A percentile compares a stretch with the other conserved stretches of the same genome.
Conservation (phyloP, 2,797 vertebrate genomes). For the Ceryle rudis region DNA sequence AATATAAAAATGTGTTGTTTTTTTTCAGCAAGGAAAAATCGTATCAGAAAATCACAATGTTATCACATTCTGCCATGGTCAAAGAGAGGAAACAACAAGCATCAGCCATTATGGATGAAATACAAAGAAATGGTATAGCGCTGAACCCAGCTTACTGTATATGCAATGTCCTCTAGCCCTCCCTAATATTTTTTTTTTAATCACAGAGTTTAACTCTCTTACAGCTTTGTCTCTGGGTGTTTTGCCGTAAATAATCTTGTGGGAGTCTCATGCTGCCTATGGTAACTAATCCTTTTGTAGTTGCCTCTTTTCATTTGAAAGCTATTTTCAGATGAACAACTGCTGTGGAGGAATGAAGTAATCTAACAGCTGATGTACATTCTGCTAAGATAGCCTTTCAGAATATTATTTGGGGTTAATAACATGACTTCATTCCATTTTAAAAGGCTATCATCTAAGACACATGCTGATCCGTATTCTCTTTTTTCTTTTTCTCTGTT, state of each 20-base stretch:
- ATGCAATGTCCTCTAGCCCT: slow-evolving; percentile 34
- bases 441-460: slow-evolving; percentile 15
- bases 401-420: slow-evolving; percentile 80
- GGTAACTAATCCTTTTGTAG: slow-evolving; percentile 90
- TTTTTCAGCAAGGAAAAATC: slow-evolving; percentile 76
- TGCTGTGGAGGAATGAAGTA: slow-evolving; percentile 84
- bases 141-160: slow-evolving; percentile 53
- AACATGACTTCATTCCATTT: slow-evolving; percentile 75
- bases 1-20: slow-evolving; percentile 62
- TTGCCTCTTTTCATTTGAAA: slow-evolving; percentile 85
- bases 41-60: slow-evolving; percentile 77
- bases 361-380: slow-evolving; percentile 91
- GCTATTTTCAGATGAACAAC: slow-evolving; percentile 94
- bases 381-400: slow-evolving; percentile 81
- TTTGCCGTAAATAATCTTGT: slow-evolving; percentile 84
- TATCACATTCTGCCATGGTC: slow-evolving; percentile 89
- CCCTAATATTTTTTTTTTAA: slow-evolving; percentile 58
- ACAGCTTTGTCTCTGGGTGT: slow-evolving; percentile 74
- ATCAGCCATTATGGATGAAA: slow-evolving; percentile 91
- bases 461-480: not conserved
- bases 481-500: not conserved
- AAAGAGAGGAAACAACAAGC: slow-evolving; percentile 92
- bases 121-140: slow-evolving; percentile 88
- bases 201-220: slow-evolving; percentile 73
- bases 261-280: slow-evolving; percentile 82